Conservation (phyloP, 2,797 vertebrate genomes). For the Platalea minor region DNA sequence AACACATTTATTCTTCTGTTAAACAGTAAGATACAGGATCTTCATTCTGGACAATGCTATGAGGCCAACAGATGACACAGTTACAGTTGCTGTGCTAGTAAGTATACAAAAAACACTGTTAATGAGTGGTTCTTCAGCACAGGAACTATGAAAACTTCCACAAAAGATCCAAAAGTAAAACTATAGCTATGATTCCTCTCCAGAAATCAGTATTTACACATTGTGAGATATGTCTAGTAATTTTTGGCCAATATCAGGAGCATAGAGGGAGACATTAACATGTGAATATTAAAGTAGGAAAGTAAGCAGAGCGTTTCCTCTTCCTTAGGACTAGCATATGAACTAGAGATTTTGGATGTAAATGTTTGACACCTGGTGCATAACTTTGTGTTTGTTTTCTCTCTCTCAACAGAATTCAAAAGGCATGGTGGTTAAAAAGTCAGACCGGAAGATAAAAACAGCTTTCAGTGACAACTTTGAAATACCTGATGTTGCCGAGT, state of each 20-base stretch:
- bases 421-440: conserved; percentile 59
- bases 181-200: not conserved
- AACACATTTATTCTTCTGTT: not conserved
- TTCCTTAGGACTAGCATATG: not conserved
- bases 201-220: not conserved
- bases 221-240: not conserved
- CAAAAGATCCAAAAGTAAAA: not conserved
- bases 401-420: conserved; percentile 70
- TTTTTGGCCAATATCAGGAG: not conserved
- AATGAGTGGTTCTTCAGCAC: not conserved
- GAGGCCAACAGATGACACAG: conserved; percentile 45
- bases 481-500: conserved; percentile 72
- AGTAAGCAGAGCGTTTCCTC: not conserved
- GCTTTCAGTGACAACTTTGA: conserved; percentile 17
- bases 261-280: rapidly evolving
- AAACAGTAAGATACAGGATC: conserved; percentile 71
- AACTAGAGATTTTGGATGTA: not conserved
- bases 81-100: conserved; percentile 64
- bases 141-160: not conserved
- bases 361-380: not conserved
- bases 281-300: not conserved
- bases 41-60: conserved; percentile 73
- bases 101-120: conserved; percentile 19
- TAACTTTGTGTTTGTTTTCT: not conserved
- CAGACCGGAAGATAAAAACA: not conserved